A percentile compares a stretch with the other conserved stretches of the same genome.
These are phyloP conservation scores for Marronus borbonicus DNA, from an alignment of 2,888 invertebrate species.

Conservation along the genomic window DNA sequence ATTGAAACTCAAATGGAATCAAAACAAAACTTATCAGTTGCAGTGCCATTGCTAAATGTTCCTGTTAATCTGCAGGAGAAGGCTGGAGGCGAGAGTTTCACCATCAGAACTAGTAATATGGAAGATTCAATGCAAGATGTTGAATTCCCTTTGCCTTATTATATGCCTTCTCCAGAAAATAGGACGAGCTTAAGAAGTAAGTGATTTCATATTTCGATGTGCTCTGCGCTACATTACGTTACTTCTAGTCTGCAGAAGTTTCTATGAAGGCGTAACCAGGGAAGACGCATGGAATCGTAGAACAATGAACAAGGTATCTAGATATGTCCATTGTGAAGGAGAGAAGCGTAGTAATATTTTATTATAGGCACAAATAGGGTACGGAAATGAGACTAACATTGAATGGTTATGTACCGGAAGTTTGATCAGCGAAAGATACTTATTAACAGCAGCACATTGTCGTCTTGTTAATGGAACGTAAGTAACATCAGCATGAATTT, in stretches of 20 bases:
- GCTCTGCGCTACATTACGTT: neutral
- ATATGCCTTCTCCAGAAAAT: slow-evolving; percentile 17
- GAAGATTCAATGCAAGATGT: no score
- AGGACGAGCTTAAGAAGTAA: slow-evolving; percentile 38
- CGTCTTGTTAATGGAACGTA: neutral
- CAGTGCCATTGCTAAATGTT: neutral
- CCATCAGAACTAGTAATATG: no score
- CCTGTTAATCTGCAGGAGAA: neutral
- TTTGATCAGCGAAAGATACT: slow-evolving; percentile 18
- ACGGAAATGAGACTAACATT: slow-evolving; percentile 12
- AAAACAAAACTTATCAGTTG: neutral
- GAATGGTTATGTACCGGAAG: slow-evolving; percentile 23
- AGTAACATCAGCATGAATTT: neutral
- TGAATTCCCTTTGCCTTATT: neutral
- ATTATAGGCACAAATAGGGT: slow-evolving; percentile 15
- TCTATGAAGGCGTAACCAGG: neutral
- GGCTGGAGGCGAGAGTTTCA: no score
- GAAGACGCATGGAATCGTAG: neutral
- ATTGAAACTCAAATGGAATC: neutral
- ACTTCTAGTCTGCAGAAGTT: neutral
- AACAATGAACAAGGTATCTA: slow-evolving; percentile 12
- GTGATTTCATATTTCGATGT: neutral
- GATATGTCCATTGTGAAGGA: neutral
- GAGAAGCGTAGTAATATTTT: neutral
- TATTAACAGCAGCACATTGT: slow-evolving; percentile 28